These are phyloP conservation scores for Dynastes tityus DNA, from an alignment of 2,888 invertebrate species.

Conservation along the genomic window DNA sequence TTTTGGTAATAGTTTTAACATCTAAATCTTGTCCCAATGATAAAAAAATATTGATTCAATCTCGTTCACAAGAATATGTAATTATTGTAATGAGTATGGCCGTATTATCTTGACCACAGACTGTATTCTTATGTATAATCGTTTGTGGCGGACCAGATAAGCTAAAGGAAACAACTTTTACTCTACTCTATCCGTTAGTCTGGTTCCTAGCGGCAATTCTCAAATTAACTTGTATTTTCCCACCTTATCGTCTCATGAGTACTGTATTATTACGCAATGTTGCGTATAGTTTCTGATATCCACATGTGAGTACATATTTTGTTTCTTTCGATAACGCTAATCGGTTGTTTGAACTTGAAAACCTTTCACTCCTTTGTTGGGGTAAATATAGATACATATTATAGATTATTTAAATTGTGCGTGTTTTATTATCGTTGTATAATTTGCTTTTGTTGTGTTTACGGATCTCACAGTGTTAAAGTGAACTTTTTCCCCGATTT, in stretches of 20 bases:
- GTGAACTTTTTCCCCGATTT: too few species aligned
- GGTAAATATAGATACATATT: not conserved
- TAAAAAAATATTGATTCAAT: too few species aligned
- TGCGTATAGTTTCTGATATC: not conserved
- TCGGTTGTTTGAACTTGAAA: conserved; percentile 20
- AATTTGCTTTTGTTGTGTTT: too few species aligned
- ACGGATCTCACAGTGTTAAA: too few species aligned
- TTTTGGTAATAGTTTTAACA: too few species aligned
- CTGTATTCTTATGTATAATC: not conserved
- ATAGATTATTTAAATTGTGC: too few species aligned
- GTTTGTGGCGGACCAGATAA: not conserved
- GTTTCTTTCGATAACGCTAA: conserved; percentile 9
- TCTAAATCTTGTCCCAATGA: too few species aligned
- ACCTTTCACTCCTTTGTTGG: conserved; percentile 25
- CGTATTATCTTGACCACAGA: not conserved
- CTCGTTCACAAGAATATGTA: too few species aligned
- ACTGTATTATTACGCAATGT: conserved; percentile 13
- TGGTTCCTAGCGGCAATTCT: not conserved
- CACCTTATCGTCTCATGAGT: not conserved
- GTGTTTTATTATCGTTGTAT: too few species aligned
- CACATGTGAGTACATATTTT: not conserved
- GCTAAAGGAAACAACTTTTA: conserved; percentile 5
- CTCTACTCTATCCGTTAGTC: not conserved
- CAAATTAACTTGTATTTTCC: not conserved
- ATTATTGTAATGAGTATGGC: not conserved